Conservation (phyloP, 2,113 vertebrate genomes). For the Megaptera novaeangliae region DNA sequence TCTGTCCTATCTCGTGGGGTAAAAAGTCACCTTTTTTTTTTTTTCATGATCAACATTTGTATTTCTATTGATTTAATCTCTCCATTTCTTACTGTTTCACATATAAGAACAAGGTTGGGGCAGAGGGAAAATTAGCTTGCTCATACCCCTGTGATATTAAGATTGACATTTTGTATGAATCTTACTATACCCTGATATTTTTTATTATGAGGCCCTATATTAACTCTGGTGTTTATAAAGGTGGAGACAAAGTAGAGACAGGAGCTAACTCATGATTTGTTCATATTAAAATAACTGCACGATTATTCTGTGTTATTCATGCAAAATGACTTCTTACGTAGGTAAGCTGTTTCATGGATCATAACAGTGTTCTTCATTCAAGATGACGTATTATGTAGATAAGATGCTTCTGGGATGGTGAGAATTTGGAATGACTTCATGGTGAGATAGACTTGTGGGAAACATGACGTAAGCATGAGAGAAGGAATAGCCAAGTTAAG, state of each 20-base stretch:
- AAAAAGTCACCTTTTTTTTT: constrained; percentile 33
- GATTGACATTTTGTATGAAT: not conserved
- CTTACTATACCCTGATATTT: not conserved
- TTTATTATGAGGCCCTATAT: not conserved
- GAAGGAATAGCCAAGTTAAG: not conserved
- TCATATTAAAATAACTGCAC: constrained; percentile 28
- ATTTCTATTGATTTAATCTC: constrained; percentile 28
- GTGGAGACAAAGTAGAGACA: not conserved
- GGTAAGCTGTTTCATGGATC: not conserved
- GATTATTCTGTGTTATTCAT: not conserved
- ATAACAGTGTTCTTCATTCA: not conserved
- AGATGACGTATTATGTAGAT: not conserved
- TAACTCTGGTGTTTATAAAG: constrained; percentile 29
- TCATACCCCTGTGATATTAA: not conserved
- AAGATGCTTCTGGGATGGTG: not conserved
- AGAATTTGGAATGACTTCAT: not conserved
- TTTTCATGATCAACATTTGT: not conserved
- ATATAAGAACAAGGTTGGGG: not conserved
- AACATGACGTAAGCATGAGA: not conserved
- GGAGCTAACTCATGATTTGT: not conserved
- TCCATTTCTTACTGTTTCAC: not conserved
- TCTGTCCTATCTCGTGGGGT: constrained; percentile 58
- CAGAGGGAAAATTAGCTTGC: not conserved
- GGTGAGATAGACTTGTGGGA: not conserved
- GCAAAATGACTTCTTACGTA: not conserved